A percentile compares a stretch with the other conserved stretches of the same genome.
These are phyloP conservation scores for Pterostichus madidus DNA, from an alignment of 2,888 invertebrate genomes.

Conservation along the genomic window DNA sequence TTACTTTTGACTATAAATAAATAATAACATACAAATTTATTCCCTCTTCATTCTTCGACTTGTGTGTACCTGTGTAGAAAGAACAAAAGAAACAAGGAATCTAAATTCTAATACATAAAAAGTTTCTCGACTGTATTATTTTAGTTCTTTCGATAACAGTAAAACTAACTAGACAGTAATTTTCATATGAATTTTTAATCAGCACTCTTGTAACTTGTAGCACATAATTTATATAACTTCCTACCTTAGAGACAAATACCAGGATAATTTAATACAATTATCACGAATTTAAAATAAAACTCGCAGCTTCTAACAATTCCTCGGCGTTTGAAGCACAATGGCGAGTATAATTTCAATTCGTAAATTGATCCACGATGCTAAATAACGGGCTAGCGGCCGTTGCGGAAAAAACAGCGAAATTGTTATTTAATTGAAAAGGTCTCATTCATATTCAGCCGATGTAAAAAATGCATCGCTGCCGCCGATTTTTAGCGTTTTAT, in stretches of 20 bases:
- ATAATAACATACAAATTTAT: conserved; percentile 24
- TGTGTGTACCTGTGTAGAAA: background rate
- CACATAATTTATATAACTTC: conserved; percentile 24
- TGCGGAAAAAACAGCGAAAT: conserved; percentile 74
- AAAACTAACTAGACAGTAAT: conserved; percentile 34
- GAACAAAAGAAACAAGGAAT: conserved; percentile 13
- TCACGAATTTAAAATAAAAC: conserved; percentile 22
- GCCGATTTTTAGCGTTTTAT: conserved; percentile 75
- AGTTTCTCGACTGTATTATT: conserved; percentile 33
- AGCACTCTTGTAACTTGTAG: conserved; percentile 15
- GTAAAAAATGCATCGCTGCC: conserved; percentile 76
- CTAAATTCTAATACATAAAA: conserved; percentile 31
- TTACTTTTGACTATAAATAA: conserved; percentile 36
- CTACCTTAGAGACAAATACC: conserved; percentile 44
- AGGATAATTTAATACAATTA: conserved; percentile 12
- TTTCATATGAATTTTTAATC: conserved; percentile 43
- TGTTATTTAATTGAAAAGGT: conserved; percentile 78
- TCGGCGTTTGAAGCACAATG: background rate
- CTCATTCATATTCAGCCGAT: conserved; percentile 77
- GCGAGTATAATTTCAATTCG: conserved; percentile 47
- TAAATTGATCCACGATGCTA: conserved; percentile 60
- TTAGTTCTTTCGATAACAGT: conserved; percentile 23
- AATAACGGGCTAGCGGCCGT: conserved; percentile 71
- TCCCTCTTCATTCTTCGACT: background rate
- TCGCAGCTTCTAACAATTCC: background rate